Evolutionary conservation across 2,888 invertebrate species (phyloP), one percentile per base, ranked within the genome.

Genomic region (Epirrhoe tristata): DNA sequence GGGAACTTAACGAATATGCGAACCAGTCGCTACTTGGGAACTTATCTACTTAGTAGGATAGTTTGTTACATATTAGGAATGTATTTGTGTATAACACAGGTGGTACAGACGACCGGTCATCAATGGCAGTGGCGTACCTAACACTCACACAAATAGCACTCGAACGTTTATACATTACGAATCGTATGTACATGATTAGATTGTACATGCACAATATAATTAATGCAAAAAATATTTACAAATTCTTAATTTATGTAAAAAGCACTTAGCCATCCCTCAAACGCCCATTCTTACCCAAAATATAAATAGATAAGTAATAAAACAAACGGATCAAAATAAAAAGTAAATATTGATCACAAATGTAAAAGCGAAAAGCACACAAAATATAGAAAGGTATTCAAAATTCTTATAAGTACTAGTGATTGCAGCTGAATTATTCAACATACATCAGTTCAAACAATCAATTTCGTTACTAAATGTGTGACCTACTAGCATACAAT

Each of bases 191-290:
- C 74, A 71, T 66, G 57, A 68, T 64, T 66, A 68, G 39, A 81
- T 83, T 83, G 81, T 86, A 85, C 85, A 89, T 86, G 82, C 85
- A 85, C 83, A 83, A 77, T 86, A 76, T 81, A 84, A 85, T 86
- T 85, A 85, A 87, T 86, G 90, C 90, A 91, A 92, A 92, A 88
- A 85, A 90, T 93, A 92, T 92, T 87, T 92, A 93, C 92, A 93
- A 72, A 77, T 81, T 79, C 87, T 85, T 87, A 89, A 81, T 84
- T 66, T 69, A 83, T 81, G 79, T 83, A 87, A 90, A 90, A 90
- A 91, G 90, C 91, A 90, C 89, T 90, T 89, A 85, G 81, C 82
- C 85, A 80, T 81, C 83, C 82, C 81, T 78, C 77, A 81, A 79
- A 83, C 81, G 79, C 81, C 80, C 75, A 81, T 82, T 81, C 80